Conservation (phyloP, 2,797 vertebrate species). For the Epinephelus coioides region DNA sequence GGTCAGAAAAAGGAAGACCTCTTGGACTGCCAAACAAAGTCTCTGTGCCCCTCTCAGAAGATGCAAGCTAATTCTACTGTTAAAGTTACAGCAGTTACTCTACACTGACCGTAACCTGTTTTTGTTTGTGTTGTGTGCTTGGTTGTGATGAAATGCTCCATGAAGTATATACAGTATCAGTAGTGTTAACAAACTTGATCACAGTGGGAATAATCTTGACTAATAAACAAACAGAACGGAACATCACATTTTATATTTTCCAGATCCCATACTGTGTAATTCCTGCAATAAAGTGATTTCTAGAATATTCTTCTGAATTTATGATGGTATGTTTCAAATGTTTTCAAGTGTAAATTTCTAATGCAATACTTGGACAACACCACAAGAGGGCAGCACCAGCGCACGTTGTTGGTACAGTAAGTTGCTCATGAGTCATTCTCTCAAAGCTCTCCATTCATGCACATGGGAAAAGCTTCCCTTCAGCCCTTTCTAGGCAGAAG, state of each 20-base stretch:
- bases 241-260: constrained; percentile 58
- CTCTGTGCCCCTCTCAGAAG: constrained; percentile 10
- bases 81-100: constrained; percentile 29
- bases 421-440: background rate
- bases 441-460: constrained; percentile 2
- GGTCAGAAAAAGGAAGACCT: background rate
- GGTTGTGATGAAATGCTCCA: constrained; percentile 42
- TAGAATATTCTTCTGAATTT: constrained; percentile 62
- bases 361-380: background rate
- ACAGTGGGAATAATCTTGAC: constrained; percentile 41
- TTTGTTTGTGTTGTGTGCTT: constrained; percentile 35
- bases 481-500: too few relatives aligned
- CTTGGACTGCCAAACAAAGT: constrained; percentile 4
- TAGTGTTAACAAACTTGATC: constrained; percentile 51
- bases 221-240: constrained; percentile 60
- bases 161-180: constrained; percentile 54
- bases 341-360: background rate
- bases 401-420: background rate
- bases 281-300: constrained; percentile 84
- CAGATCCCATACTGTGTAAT: constrained; percentile 74
- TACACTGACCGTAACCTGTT: constrained; percentile 41
- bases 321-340: background rate
- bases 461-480: too few relatives aligned
- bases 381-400: constrained; percentile 68
- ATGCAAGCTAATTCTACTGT: constrained; percentile 17